These are phyloP conservation scores for Chiloscyllium punctatum DNA, from an alignment of 2,797 vertebrate species.

Conservation along the genomic window DNA sequence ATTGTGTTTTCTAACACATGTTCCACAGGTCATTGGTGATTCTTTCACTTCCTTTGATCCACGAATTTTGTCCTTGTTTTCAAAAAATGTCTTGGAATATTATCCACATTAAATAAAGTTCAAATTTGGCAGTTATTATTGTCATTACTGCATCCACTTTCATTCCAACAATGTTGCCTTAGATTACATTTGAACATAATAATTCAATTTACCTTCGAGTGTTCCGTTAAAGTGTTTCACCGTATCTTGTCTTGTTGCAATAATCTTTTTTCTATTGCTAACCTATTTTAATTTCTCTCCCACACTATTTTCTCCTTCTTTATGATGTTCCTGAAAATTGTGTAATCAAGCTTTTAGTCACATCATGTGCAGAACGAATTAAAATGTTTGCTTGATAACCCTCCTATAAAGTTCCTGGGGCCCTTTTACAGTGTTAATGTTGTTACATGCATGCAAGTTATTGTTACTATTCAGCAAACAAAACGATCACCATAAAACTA, in stretches of 20 bases:
- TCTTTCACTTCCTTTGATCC: neutral
- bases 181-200: neutral
- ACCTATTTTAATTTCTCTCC: neutral
- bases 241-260: neutral
- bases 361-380: neutral
- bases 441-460: neutral
- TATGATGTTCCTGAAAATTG: neutral
- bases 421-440: neutral
- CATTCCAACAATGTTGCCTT: neutral
- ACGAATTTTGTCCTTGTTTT: neutral
- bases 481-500: too few relatives aligned
- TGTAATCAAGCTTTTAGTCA: neutral
- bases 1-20: neutral
- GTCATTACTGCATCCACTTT: neutral
- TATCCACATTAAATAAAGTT: neutral
- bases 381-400: neutral
- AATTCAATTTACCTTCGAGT: neutral
- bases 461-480: neutral
- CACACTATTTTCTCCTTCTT: neutral
- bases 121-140: neutral
- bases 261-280: neutral
- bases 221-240: neutral
- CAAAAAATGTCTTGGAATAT: neutral
- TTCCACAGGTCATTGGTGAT: neutral
- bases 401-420: neutral